Percentiles rank a stretch among this genome's conserved stretches.
phyloP scores from a whole-genome alignment of 2,797 vertebrate species.

The Tenualosa ilisha region DNA sequence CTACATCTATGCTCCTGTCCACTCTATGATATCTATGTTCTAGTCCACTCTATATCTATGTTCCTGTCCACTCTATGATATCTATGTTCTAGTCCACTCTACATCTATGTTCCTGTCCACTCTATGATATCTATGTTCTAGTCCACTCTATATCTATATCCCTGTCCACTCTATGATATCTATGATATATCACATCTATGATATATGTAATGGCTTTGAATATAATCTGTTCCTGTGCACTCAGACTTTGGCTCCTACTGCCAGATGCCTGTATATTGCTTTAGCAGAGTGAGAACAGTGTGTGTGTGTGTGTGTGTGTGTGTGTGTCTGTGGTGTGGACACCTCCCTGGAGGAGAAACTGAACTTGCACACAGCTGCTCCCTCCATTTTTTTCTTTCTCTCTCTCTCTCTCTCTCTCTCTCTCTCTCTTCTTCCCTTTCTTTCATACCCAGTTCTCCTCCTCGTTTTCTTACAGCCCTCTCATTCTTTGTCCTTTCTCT shows the following conservation, averaged over 20 bases:
- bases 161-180: no score
- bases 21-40: no score
- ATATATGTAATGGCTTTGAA: no score
- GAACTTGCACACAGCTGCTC: not conserved
- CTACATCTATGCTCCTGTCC: no score
- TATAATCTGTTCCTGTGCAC: no score
- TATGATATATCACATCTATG: not conserved
- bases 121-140: no score
- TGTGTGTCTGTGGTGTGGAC: not conserved
- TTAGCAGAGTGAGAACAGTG: not conserved
- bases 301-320: not conserved
- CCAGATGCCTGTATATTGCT: not conserved
- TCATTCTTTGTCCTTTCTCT: not conserved
- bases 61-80: no score
- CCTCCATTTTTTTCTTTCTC: not conserved
- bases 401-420: constrained; percentile 4
- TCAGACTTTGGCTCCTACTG: not conserved
- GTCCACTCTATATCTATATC: no score
- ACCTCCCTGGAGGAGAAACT: not conserved
- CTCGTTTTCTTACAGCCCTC: not conserved
- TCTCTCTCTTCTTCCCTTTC: not conserved
- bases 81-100: no score
- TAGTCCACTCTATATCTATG: no score
- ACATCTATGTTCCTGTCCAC: no score
- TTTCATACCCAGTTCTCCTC: not conserved